Percentiles rank a stretch among this genome's conserved stretches.
phyloP scores from a whole-genome alignment of 2,797 vertebrate genomes.

The Manis javanica region DNA sequence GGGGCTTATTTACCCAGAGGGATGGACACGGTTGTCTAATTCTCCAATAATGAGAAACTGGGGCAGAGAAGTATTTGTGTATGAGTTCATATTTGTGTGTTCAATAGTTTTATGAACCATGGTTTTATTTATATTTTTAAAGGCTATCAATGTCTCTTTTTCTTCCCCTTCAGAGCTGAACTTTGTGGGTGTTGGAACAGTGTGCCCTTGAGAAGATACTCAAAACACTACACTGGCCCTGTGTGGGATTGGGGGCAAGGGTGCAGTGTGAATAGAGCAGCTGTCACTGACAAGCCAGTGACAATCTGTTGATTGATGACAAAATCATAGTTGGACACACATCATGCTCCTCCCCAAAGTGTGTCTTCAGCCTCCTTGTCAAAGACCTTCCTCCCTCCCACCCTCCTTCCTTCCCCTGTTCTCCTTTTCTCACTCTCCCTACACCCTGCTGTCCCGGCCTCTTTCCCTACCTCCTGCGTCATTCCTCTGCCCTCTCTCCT shows the following conservation, averaged over 20 bases:
- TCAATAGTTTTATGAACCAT: background rate
- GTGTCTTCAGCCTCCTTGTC: background rate
- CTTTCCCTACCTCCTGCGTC: no score
- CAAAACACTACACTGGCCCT: background rate
- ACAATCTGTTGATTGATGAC: constrained; percentile 1
- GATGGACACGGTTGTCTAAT: background rate
- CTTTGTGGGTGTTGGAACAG: constrained; percentile 5
- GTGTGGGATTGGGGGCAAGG: background rate
- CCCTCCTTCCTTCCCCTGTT: background rate
- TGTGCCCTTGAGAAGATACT: constrained; percentile 22
- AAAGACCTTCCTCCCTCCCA: background rate
- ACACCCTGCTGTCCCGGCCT: fast-evolving
- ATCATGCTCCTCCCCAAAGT: background rate
- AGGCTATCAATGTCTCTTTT: background rate
- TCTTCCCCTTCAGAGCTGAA: constrained; percentile 7
- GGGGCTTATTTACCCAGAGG: background rate
- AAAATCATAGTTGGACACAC: background rate
- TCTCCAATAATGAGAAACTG: background rate
- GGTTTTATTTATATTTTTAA: background rate
- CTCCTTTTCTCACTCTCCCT: no score
- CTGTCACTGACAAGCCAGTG: background rate
- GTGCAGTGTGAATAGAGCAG: background rate
- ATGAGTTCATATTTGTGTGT: background rate
- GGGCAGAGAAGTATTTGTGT: background rate
- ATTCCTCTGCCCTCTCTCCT: no score